These are phyloP conservation scores for Styela clava DNA, from an alignment of 23 tunicate species.

Conservation along the genomic window DNA sequence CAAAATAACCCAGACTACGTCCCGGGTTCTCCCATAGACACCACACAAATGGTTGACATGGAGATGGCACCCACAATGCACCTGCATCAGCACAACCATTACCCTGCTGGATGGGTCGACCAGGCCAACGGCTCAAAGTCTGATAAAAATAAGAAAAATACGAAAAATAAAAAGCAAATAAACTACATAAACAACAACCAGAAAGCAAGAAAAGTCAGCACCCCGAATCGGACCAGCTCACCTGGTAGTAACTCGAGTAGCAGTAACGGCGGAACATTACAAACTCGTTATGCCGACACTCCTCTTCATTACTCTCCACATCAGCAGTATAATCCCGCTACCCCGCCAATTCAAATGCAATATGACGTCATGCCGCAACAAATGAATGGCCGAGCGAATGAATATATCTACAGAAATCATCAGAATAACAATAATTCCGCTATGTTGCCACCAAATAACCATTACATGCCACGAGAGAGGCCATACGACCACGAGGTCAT, in stretches of 20 bases:
- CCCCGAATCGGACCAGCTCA: slow-evolving; percentile 56
- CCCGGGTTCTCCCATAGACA: slow-evolving; percentile 5
- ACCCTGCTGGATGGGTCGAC: background rate
- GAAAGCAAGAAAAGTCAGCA: slow-evolving; percentile 15
- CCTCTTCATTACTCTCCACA: slow-evolving; percentile 47
- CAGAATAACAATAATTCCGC: slow-evolving; percentile 5
- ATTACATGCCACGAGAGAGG: background rate
- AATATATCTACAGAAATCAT: background rate
- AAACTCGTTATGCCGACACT: slow-evolving; percentile 25
- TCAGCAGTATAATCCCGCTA: background rate
- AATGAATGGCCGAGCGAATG: background rate
- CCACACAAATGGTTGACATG: background rate
- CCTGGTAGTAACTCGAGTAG: slow-evolving; percentile 57
- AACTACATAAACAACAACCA: background rate
- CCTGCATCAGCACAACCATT: slow-evolving; percentile 29
- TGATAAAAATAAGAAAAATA: background rate
- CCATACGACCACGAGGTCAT: slow-evolving; percentile 8
- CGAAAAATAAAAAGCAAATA: background rate
- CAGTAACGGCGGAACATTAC: slow-evolving; percentile 42
- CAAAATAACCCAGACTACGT: slow-evolving; percentile 9
- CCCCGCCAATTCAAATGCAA: slow-evolving; percentile 1
- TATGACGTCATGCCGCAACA: background rate
- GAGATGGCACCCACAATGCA: slow-evolving; percentile 16
- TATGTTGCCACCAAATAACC: background rate
- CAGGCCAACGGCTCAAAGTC: background rate